phyloP scores from a whole-genome alignment of 2,888 invertebrate species.

The Norana najaformis region DNA sequence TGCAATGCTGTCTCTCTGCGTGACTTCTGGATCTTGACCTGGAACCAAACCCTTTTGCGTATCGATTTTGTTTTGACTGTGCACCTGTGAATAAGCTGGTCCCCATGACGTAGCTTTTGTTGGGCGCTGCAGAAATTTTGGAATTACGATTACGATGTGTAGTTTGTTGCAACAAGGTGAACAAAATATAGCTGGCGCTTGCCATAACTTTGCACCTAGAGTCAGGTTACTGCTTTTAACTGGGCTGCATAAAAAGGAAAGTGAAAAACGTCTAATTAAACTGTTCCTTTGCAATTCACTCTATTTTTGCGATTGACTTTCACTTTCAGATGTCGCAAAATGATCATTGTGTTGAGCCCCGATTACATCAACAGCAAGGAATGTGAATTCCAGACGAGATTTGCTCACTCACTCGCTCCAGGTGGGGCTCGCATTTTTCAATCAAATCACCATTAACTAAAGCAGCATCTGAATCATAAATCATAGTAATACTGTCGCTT shows the following conservation, averaged over 20 bases:
- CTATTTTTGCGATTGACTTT: neutral
- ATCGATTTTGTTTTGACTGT: too few relatives aligned
- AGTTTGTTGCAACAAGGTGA: neutral
- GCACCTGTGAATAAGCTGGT: too few relatives aligned
- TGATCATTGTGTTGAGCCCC: conserved; percentile 79
- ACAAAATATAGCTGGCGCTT: neutral
- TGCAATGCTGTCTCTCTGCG: too few relatives aligned
- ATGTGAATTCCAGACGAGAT: conserved; percentile 78
- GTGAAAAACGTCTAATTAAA: neutral
- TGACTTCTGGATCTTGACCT: too few relatives aligned
- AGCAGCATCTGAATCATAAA: neutral
- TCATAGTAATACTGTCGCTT: neutral
- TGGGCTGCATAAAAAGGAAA: neutral
- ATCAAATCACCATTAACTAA: neutral
- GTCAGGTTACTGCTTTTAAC: neutral
- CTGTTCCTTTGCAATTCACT: neutral
- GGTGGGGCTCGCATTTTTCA: conserved; percentile 53
- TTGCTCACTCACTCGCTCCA: conserved; percentile 79
- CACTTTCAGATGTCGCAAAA: conserved; percentile 72
- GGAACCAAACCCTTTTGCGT: too few relatives aligned
- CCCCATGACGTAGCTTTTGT: too few relatives aligned
- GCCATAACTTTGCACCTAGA: neutral
- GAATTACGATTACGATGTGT: too few relatives aligned
- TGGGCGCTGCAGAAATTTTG: too few relatives aligned
- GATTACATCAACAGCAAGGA: conserved; percentile 75